These are phyloP conservation scores for Harpagus bidentatus DNA, from an alignment of 2,113 vertebrate species.

Conservation along the genomic window DNA sequence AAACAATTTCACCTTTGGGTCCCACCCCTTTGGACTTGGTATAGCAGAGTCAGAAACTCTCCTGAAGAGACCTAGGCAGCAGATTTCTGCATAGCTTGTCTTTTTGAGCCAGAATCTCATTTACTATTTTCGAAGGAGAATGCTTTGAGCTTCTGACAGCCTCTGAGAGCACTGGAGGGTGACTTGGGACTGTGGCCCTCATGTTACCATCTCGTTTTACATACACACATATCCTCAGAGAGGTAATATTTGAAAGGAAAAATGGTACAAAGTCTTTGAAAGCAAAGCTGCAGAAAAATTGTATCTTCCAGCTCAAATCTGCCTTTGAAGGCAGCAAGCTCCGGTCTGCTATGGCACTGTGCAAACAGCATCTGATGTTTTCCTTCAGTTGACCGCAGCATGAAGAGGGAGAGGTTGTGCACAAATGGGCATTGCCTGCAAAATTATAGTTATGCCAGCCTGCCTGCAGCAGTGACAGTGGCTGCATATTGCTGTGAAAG, in stretches of 20 bases:
- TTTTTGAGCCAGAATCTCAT: neutral
- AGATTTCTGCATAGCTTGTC: neutral
- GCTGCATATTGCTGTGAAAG: fast-evolving
- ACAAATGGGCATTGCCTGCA: neutral
- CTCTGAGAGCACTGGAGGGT: neutral
- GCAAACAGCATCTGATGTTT: neutral
- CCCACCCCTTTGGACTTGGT: neutral
- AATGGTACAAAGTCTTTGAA: neutral
- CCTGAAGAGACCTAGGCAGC: neutral
- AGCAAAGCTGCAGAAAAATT: neutral
- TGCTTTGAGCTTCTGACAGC: neutral
- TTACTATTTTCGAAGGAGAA: neutral
- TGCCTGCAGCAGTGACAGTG: neutral
- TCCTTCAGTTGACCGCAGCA: neutral
- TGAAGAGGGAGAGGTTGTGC: neutral
- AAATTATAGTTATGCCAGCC: neutral
- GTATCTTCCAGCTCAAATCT: neutral
- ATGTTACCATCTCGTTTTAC: neutral
- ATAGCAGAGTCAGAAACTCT: neutral
- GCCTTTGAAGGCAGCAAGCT: neutral
- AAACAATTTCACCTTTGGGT: neutral
- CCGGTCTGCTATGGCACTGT: fast-evolving
- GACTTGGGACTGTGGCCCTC: neutral
- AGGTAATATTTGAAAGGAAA: neutral
- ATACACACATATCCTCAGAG: neutral